Conservation (phyloP, 2,888 invertebrate genomes). For the Drosophila stalkeri region DNA sequence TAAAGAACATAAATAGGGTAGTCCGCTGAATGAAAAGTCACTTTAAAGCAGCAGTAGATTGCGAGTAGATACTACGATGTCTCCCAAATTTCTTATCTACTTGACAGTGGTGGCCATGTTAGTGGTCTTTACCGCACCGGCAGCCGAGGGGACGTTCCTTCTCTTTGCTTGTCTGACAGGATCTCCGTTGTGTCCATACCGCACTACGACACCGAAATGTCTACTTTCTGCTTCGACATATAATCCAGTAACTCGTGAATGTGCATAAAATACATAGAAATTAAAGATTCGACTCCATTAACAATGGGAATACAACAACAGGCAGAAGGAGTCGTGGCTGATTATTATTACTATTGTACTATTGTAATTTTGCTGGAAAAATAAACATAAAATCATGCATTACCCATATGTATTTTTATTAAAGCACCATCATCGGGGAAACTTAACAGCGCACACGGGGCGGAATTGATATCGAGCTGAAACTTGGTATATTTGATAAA, state of each 20-base stretch:
- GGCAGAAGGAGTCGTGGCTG: background rate
- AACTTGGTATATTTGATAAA: too few relatives aligned
- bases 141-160: slow-evolving; percentile 21
- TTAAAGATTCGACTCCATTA: background rate
- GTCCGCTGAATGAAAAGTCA: background rate
- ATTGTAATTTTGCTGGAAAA: background rate
- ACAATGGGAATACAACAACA: background rate
- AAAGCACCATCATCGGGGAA: too few relatives aligned
- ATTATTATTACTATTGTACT: background rate
- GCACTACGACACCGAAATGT: slow-evolving; percentile 22
- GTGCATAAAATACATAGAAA: slow-evolving; percentile 1
- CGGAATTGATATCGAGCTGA: too few relatives aligned
- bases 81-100: slow-evolving; percentile 19
- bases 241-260: slow-evolving; percentile 5
- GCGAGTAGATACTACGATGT: slow-evolving; percentile 1
- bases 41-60: slow-evolving; percentile 3
- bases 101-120: slow-evolving; percentile 18
- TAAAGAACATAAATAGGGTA: slow-evolving; percentile 18
- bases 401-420: background rate
- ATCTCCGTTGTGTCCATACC: slow-evolving; percentile 15
- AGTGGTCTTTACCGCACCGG: slow-evolving; percentile 16
- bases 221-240: background rate
- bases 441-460: too few relatives aligned
- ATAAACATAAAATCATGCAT: slow-evolving; percentile 5
- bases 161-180: slow-evolving; percentile 15